Base-by-base conservation (phyloP, 2,113 vertebrate genomes). In the Cygnus buccinator region DNA sequence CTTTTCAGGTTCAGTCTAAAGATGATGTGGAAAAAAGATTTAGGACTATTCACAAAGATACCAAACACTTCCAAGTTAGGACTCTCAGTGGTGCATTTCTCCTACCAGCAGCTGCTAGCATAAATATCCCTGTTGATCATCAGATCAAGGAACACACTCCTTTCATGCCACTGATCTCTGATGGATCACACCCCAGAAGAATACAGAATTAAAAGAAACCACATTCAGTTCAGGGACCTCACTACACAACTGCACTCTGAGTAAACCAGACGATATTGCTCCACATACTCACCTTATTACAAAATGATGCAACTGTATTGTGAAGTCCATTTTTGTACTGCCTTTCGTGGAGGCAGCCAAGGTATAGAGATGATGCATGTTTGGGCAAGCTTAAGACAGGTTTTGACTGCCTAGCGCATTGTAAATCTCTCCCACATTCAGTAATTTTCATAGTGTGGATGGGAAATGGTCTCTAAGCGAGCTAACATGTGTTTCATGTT, bases 401-500 rank as follows among this genome's bases (percentile, higher is more conserved):
- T 85, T 81, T 37, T 72, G 61, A 74, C 85, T 72, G 68, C 54
- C 85, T 43, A 57, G 57, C 80, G 59, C 52, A 0, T 5, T 58
- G 65, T 57, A 93, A 92, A 65, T 90, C 88, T 78, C 79, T 75
- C 58, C 88, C 68, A 57, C 7, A 0, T 57, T 59, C 75, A 43
- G 9, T 72, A 17, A 78, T 48, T 81, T 78, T 22, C 73, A 29
- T 48, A 21, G 33, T 28, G 52, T 48, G 70, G 88, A 75, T 75
- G 52, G 85, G 79, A 87, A 93, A 6, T 18, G 35, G 76, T 63
- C 65, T 63, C 48, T 70, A 16, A 81, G 43, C 57, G 50, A 71
- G 62, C 48, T 46, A 96, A 86, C 83, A 67, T 43, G 61, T 94
- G 90, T 89, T 94, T 89, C 76, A 50, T 74, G 83, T 90, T 89